Base-by-base conservation (phyloP, 2,888 invertebrate species). In the Agrochola macilenta region DNA sequence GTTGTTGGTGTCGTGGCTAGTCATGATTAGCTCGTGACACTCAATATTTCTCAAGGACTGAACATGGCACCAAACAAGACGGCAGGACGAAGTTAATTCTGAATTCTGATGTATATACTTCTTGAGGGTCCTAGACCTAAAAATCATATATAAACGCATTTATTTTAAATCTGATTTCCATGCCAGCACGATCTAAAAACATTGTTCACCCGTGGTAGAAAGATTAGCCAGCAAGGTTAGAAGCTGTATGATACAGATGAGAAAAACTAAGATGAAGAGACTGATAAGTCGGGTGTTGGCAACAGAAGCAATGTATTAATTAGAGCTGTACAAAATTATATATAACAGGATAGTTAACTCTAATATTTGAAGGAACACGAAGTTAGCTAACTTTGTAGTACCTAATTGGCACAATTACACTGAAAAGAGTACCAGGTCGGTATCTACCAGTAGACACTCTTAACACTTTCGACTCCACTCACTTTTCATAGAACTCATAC, bases 11-110 rank as follows among this genome's bases (percentile, higher is more conserved):
- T 46, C 20, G 17, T 61, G 39, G 23, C 46, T 66, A 30, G 60
- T 70, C 64, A 75, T 76, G 23, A 4, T 75, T 64, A 20, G 43
- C 46, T 75, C 65, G 63, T 75, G 58, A 63, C 64, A 57, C 68
- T 78, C 57, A 68, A 63, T 74, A 74, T 79, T 77, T 57, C 43
- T 76, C n/a, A 68, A 73, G 54, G 14, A 68, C 57, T 65, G 12
- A 68, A 63, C 2, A 43, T 49, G 9, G 4, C 17, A 58, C 9
- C 5, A 46, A 52, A 60, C 54, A 74, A 39, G 49, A 75, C 26
- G 20, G 11, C 65, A 23, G 14, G 52, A 72, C 26, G 43, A 23
- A 69, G 17, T 39, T 17, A 17, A 39, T 61, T 69, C n/a, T 30
- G 5, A 30, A 35, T 35, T 35, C 35, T 69, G 23, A 35, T 35